phyloP scores from a whole-genome alignment of 2,888 invertebrate genomes.

The Callyntrura sp. region DNA sequence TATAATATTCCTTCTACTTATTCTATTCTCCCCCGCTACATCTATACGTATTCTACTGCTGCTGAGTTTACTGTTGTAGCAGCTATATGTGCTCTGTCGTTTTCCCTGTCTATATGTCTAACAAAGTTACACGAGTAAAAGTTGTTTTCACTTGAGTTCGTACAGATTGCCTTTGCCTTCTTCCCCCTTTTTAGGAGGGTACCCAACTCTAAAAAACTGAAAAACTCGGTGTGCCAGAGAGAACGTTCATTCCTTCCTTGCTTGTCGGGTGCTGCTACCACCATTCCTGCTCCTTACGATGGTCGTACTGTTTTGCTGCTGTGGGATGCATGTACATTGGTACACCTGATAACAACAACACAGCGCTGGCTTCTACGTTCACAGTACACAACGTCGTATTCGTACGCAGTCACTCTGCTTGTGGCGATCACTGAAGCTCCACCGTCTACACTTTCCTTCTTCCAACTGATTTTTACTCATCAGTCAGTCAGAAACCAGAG shows the following conservation, averaged over 20 bases:
- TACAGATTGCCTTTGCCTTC: conserved; percentile 60
- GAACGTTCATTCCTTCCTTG: conserved; percentile 8
- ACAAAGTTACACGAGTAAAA: conserved; percentile 40
- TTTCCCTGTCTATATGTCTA: conserved; percentile 15
- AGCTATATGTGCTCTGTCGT: conserved; percentile 13
- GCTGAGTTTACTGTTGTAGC: conserved; percentile 12
- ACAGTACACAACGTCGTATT: conserved; percentile 7
- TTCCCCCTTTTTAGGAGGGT: conserved; percentile 59
- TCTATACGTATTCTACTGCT: conserved; percentile 9
- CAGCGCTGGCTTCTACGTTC: background rate
- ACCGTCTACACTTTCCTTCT: conserved; percentile 54
- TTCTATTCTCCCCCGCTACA: background rate
- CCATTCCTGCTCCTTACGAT: background rate
- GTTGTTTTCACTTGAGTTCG: conserved; percentile 51
- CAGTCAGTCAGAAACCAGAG: conserved; percentile 74
- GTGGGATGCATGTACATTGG: conserved; percentile 21
- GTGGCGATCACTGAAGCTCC: conserved; percentile 68
- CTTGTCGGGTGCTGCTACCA: too few relatives aligned
- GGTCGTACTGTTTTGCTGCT: conserved; percentile 12
- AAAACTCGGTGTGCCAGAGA: background rate
- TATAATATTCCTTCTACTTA: conserved; percentile 1
- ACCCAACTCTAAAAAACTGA: conserved; percentile 54
- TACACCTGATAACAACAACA: conserved; percentile 65
- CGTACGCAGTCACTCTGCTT: conserved; percentile 26
- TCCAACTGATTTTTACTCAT: conserved; percentile 71